These are phyloP conservation scores for Cichlasoma orientale DNA, from an alignment of 2,797 vertebrate genomes.

Conservation along the genomic window DNA sequence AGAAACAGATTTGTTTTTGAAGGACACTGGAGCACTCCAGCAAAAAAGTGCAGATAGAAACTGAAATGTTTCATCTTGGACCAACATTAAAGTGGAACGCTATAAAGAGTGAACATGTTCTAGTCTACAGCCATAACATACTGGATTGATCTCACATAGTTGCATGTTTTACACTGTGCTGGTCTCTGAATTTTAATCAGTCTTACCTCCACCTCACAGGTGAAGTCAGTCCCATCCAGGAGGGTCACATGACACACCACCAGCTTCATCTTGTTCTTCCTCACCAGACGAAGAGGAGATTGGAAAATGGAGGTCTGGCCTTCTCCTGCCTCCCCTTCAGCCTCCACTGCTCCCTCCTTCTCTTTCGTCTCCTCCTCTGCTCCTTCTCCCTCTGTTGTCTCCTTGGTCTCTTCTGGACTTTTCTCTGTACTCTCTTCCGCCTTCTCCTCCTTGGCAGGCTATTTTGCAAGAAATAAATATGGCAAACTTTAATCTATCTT, in stretches of 20 bases:
- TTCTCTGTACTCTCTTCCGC: slow-evolving; percentile 72
- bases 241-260: slow-evolving; percentile 89
- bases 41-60: background rate
- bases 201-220: slow-evolving; percentile 93
- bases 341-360: slow-evolving; percentile 49
- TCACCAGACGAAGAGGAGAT: slow-evolving; percentile 83
- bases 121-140: background rate
- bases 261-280: slow-evolving; percentile 88
- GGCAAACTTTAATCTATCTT: background rate
- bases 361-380: slow-evolving; percentile 41
- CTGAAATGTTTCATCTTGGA: fast-evolving
- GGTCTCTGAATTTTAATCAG: background rate
- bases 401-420: slow-evolving; percentile 64
- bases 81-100: background rate
- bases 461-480: background rate
- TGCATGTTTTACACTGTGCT: background rate
- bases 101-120: background rate
- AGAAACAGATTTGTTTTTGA: background rate
- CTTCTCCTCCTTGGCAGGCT: slow-evolving; percentile 83
- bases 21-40: background rate
- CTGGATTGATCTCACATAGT: background rate
- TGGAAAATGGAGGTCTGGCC: slow-evolving; percentile 80
- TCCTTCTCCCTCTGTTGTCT: slow-evolving; percentile 42
- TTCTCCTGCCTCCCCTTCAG: slow-evolving; percentile 61
- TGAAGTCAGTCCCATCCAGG: slow-evolving; percentile 90